Evolutionary conservation across 2,113 vertebrate species (phyloP).

Genomic region (Tyrannus savana): DNA sequence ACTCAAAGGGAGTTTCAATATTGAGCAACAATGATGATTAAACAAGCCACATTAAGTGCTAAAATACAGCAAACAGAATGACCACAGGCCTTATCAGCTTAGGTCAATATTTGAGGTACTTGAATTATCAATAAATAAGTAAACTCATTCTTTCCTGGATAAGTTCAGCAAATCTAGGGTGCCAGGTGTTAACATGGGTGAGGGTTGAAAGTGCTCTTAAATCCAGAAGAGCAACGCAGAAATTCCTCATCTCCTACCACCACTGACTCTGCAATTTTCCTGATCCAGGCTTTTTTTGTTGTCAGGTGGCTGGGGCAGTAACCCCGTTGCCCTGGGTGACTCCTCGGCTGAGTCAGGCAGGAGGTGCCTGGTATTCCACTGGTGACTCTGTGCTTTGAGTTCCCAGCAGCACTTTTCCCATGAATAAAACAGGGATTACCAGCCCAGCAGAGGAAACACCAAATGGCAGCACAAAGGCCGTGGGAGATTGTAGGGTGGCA

Average conservation of each 20-base stretch:
- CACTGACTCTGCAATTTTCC: not conserved
- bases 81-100: not conserved
- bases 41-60: not conserved
- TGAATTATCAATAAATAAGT: not conserved
- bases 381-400: not conserved
- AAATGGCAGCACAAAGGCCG: fast-evolving
- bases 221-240: not conserved
- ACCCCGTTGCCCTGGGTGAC: not conserved
- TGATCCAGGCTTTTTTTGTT: not conserved
- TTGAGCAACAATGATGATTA: not conserved
- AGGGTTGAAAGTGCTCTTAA: not conserved
- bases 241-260: not conserved
- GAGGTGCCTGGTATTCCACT: not conserved
- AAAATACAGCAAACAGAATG: not conserved
- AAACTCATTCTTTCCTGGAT: not conserved
- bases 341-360: not conserved
- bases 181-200: not conserved
- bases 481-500: not conserved
- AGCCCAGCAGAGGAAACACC: not conserved
- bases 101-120: not conserved
- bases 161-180: not conserved
- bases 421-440: not conserved
- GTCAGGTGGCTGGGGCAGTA: not conserved
- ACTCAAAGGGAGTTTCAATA: not conserved
- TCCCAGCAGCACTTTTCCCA: not conserved